Conservation (phyloP, 2,113 vertebrate species). For the Alosa alosa region DNA sequence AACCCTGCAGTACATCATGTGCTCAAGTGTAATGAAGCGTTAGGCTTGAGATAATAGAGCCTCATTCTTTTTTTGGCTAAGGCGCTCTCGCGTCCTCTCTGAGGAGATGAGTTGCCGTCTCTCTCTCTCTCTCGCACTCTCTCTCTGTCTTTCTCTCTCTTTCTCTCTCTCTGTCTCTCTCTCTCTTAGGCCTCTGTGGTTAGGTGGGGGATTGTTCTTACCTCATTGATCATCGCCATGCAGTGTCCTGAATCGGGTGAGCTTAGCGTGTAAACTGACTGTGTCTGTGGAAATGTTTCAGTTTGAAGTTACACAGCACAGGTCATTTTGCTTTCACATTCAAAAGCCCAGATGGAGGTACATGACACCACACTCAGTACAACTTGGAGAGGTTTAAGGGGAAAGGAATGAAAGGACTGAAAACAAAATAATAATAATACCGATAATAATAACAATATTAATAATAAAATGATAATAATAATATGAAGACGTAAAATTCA, state of each 20-base stretch:
- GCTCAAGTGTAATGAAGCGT: constrained; percentile 58
- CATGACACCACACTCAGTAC: not conserved
- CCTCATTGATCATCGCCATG: constrained; percentile 30
- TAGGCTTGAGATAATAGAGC: constrained; percentile 60
- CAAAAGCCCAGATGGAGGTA: not conserved
- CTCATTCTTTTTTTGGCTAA: constrained; percentile 39
- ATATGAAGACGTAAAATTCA: not conserved
- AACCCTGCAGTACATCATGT: constrained; percentile 57
- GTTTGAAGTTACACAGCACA: not conserved
- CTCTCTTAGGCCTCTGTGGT: not conserved
- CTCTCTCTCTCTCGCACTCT: not conserved
- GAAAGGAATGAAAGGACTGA: not conserved
- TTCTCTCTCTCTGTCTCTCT: too few species aligned
- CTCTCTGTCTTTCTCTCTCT: too few species aligned
- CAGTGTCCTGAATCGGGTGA: constrained; percentile 27
- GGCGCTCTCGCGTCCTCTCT: not conserved
- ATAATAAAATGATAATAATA: not conserved
- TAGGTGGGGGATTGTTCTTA: constrained; percentile 13
- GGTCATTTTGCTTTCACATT: constrained; percentile 10
- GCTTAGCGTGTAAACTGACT: constrained; percentile 21
- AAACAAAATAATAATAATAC: not conserved
- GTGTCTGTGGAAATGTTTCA: constrained; percentile 13
- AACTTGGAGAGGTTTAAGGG: not conserved
- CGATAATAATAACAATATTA: not conserved
- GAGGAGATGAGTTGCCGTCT: not conserved